A percentile compares a stretch with the other conserved stretches of the same genome.
These are phyloP conservation scores for Dyspetes luteomarginatus DNA, from an alignment of 2,888 invertebrate species.

Conservation along the genomic window DNA sequence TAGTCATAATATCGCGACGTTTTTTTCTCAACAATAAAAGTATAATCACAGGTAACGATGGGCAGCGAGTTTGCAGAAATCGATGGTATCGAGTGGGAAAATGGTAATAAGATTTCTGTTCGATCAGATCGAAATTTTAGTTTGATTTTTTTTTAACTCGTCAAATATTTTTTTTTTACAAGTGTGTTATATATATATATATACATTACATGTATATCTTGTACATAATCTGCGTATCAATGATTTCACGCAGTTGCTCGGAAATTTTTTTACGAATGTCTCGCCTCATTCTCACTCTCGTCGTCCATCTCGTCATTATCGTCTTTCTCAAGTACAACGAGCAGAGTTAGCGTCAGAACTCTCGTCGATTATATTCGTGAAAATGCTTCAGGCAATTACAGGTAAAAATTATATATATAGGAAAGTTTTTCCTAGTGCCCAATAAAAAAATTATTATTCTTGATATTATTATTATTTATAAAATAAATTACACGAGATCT, in stretches of 20 bases:
- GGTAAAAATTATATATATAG: slow-evolving; percentile 49
- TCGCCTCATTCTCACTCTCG: slow-evolving; percentile 62
- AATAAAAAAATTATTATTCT: no score
- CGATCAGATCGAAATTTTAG: no score
- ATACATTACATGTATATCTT: no score
- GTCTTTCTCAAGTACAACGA: slow-evolving; percentile 44
- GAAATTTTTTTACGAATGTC: slow-evolving; percentile 67
- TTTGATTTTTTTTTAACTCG: not conserved
- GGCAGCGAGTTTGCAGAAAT: slow-evolving; percentile 42
- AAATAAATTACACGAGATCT: no score
- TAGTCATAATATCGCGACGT: not conserved
- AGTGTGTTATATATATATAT: not conserved
- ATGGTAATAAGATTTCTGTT: slow-evolving; percentile 33
- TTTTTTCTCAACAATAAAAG: not conserved
- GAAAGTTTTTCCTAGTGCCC: no score
- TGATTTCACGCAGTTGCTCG: slow-evolving; percentile 61
- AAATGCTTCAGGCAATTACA: slow-evolving; percentile 52
- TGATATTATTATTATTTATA: no score
- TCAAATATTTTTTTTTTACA: not conserved
- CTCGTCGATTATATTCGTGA: slow-evolving; percentile 66
- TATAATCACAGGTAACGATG: slow-evolving; percentile 33
- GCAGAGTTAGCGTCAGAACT: slow-evolving; percentile 60
- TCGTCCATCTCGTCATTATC: slow-evolving; percentile 58
- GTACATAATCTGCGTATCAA: slow-evolving; percentile 1
- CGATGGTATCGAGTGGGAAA: slow-evolving; percentile 52